These are phyloP conservation scores for Empis stercorea DNA, from an alignment of 2,888 invertebrate species.

Conservation along the genomic window DNA sequence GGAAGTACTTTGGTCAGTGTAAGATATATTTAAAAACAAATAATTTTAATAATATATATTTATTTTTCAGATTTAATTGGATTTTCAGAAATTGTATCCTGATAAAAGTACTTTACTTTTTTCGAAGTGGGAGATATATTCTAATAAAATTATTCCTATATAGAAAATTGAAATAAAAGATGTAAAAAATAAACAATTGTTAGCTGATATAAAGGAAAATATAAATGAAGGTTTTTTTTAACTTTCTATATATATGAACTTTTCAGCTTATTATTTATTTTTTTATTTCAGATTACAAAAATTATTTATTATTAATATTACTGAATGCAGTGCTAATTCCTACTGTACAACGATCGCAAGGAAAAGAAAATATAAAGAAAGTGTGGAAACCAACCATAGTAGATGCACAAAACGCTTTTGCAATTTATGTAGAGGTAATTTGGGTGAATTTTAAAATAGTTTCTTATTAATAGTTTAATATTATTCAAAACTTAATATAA, in stretches of 20 bases:
- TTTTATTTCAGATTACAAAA: no score
- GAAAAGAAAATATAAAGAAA: neutral
- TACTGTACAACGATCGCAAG: neutral
- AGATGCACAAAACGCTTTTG: neutral
- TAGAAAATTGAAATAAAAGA: neutral
- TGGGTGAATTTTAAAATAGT: neutral
- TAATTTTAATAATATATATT: neutral
- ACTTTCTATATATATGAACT: no score
- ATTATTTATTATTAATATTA: neutral
- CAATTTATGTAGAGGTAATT: neutral
- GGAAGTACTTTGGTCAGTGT: neutral
- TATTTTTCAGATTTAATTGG: neutral
- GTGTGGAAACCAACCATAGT: neutral
- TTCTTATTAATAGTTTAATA: no score
- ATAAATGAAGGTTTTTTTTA: neutral
- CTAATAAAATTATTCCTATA: neutral
- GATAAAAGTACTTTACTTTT: neutral
- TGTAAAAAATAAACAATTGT: neutral
- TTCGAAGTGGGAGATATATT: neutral
- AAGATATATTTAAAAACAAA: neutral
- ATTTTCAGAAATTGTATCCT: neutral
- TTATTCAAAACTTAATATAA: no score
- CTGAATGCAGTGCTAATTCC: neutral
- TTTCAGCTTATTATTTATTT: no score
- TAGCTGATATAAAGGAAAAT: neutral